phyloP scores from a whole-genome alignment of 2,797 vertebrate species.

The Rhyacichthys aspro region DNA sequence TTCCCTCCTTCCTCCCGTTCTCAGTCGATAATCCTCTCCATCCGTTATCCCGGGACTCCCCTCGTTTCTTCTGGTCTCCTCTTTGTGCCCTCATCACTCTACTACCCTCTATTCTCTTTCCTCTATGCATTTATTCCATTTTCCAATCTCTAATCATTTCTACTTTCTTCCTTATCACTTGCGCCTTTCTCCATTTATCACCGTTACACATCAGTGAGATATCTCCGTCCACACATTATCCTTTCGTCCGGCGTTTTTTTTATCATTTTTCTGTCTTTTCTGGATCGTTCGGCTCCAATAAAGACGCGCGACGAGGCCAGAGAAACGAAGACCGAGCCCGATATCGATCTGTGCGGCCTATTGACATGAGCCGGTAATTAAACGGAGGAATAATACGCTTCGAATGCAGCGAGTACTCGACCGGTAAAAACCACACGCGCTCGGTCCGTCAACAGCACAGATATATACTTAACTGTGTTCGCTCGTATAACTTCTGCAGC shows the following conservation, averaged over 20 bases:
- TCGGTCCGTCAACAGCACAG: slow-evolving; percentile 18
- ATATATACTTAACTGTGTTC: slow-evolving; percentile 26
- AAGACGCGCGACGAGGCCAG: slow-evolving; percentile 53
- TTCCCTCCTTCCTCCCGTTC: slow-evolving; percentile 27
- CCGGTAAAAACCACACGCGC: slow-evolving; percentile 36
- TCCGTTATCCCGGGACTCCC: slow-evolving; percentile 34
- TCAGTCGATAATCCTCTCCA: slow-evolving; percentile 19
- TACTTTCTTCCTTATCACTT: slow-evolving; percentile 25
- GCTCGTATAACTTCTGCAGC: slow-evolving; percentile 49
- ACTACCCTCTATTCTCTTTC: slow-evolving; percentile 18
- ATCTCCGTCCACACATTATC: slow-evolving; percentile 23
- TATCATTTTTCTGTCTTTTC: slow-evolving; percentile 10
- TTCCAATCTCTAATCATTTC: no score
- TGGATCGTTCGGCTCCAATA: slow-evolving; percentile 29
- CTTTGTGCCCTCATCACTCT: slow-evolving; percentile 47
- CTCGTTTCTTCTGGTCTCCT: neutral
- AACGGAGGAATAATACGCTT: no score
- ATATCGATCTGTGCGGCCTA: slow-evolving; percentile 58
- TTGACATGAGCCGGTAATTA: slow-evolving; percentile 63
- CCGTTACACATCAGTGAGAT: slow-evolving; percentile 33
- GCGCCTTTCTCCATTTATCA: slow-evolving; percentile 46
- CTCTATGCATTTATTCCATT: slow-evolving; percentile 41
- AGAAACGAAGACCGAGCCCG: slow-evolving; percentile 43
- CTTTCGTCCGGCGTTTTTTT: slow-evolving; percentile 38
- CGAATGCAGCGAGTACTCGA: slow-evolving; percentile 40